Base-by-base conservation (phyloP, 2,888 invertebrate genomes). In the Papilio protenor region DNA sequence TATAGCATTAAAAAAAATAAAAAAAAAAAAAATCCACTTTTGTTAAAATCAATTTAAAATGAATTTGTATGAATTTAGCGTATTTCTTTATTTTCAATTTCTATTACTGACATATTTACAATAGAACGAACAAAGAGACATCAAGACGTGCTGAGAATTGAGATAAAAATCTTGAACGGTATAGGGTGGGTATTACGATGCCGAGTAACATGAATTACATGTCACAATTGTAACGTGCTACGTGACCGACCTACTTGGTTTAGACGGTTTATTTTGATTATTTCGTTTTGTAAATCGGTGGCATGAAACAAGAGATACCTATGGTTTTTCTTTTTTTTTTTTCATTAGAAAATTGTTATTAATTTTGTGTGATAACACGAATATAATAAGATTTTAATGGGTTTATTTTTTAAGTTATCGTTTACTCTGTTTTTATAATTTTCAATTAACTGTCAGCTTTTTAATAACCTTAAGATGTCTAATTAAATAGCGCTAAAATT, bases 81-180 rank as follows among this genome's bases (percentile, higher is more conserved):
- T 82, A 82, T 81, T 77, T 21, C 8, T n/a, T 83, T 82, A 84
- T 82, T 82, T 83, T 81, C 85, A 86, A 89, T 89, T 91, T 89
- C 89, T 88, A 89, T 89, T 89, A 89, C 88, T 27, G 76, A 79
- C 75, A 90, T 85, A 88, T 87, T 89, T 88, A 93, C 92, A 92
- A 93, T 92, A 86, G 88, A 87, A 90, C 88, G 91, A 91, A 92
- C 91, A 93, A 93, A 92, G 90, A 87, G 82, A 79, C 83, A 80
- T 80, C 71, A 83, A 86, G 86, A 94, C 94, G 94, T 93, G 93
- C 86, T 80, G 87, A 83, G 94, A 94, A 94, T 94, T 92, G 90
- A 90, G 89, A 90, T 90, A 90, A 91, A 91, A 92, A 91, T 86
- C 85, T 86, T 88, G 86, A 90, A 90, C 89, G 85, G 86, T 77